Conservation (phyloP, 2,888 invertebrate genomes). For the Eristalis tenax region DNA sequence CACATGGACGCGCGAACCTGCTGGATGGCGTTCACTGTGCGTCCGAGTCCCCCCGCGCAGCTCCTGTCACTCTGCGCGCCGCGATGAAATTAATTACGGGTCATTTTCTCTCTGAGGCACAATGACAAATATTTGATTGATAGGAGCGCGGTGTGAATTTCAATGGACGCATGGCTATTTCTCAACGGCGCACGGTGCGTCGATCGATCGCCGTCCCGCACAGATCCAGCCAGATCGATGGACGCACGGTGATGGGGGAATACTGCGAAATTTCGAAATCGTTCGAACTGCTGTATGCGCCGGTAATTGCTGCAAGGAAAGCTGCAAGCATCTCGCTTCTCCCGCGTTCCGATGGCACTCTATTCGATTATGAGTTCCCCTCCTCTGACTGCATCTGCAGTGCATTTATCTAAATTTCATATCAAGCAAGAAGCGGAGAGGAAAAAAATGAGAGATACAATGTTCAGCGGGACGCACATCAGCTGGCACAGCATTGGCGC, state of each 20-base stretch:
- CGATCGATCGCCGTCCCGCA: neutral
- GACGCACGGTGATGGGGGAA: neutral
- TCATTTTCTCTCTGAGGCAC: constrained; percentile 63
- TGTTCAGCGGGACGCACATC: neutral
- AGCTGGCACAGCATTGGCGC: constrained; percentile 9
- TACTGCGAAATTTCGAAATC: constrained; percentile 60
- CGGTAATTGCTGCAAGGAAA: constrained; percentile 37
- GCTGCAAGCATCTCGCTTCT: neutral
- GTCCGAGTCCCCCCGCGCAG: neutral
- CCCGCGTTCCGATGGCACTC: constrained; percentile 6
- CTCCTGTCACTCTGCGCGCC: neutral
- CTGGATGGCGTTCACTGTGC: neutral
- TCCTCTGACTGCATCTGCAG: constrained; percentile 4
- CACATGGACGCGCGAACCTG: neutral
- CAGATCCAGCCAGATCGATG: constrained; percentile 13
- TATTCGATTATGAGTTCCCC: neutral
- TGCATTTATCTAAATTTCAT: constrained; percentile 56
- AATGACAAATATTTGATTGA: constrained; percentile 71
- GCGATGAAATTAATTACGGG: constrained; percentile 54
- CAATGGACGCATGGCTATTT: constrained; percentile 50
- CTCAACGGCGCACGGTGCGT: constrained; percentile 23
- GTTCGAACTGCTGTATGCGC: constrained; percentile 3
- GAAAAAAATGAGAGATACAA: neutral
- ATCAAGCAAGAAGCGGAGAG: constrained; percentile 8
- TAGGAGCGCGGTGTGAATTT: constrained; percentile 65